These are phyloP conservation scores for Aphidius ervi DNA, from an alignment of 1,140 invertebrate species.

Conservation along the genomic window DNA sequence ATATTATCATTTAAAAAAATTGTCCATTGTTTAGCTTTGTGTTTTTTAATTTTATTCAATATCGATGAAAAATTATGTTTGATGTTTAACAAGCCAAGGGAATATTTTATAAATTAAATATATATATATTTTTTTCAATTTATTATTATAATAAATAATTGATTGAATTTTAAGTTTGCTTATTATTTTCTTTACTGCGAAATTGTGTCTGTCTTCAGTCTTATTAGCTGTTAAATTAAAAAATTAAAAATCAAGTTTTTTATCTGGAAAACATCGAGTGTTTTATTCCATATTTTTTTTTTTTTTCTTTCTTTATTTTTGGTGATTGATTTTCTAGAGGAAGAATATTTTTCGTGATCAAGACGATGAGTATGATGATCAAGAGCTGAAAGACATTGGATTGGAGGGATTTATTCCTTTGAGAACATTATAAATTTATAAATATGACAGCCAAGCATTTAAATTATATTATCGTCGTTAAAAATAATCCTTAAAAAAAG, in stretches of 20 bases:
- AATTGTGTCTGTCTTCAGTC: constrained; percentile 30
- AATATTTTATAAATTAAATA: not conserved
- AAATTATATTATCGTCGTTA: no score
- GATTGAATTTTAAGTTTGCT: constrained; percentile 9
- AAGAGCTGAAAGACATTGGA: constrained; percentile 45
- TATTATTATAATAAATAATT: not conserved
- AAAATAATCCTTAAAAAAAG: no score
- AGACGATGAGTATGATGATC: constrained; percentile 33
- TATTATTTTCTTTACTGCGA: constrained; percentile 8
- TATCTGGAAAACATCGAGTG: not conserved
- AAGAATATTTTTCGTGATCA: constrained; percentile 33
- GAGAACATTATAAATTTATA: constrained; percentile 41
- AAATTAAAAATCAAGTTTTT: constrained; percentile 15
- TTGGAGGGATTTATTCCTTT: constrained; percentile 49
- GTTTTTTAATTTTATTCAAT: constrained; percentile 16
- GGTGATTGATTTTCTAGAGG: constrained; percentile 41
- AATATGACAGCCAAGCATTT: constrained; percentile 18
- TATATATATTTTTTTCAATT: not conserved
- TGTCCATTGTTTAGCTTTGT: constrained; percentile 6
- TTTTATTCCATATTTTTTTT: not conserved
- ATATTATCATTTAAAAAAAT: not conserved
- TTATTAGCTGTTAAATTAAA: constrained; percentile 19
- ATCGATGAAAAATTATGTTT: constrained; percentile 49
- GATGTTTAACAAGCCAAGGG: constrained; percentile 30
- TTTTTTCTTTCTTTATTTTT: not conserved